Evolutionary conservation across 2,888 invertebrate genomes (phyloP), one percentile per base, ranked within the genome.

Genomic region (Drosophila lutescens): DNA sequence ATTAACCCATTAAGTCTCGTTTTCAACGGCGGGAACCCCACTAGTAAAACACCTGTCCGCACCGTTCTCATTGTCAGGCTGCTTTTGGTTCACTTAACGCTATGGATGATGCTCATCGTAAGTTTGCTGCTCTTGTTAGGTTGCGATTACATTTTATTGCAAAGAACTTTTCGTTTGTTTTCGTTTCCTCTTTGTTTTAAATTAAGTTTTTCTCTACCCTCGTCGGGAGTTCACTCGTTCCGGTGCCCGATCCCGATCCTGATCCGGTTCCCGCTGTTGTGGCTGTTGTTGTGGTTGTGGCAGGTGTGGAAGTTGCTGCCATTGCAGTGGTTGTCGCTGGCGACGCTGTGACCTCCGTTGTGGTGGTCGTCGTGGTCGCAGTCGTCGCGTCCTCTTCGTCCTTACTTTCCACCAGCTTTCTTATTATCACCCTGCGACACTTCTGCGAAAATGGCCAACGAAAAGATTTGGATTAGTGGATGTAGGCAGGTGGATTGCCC

Each of bases 201-300:
- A 80, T 85, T 65, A 79, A 61, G 75, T 85, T 78, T 63, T 83
- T 89, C 58, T 80, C 77, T 53, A 72, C 70, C 70, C 58, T 74
- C 69, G 76, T 54, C 26, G 68, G 76, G 76, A 79, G 75, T 57
- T 80, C 79, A 73, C 76, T 60, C 74, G 78, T 51, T 76, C 63
- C 60, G 72, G 76, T 53, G 74, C 66, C 77, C 74, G 79, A 76
- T 77, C 78, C 74, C 79, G 77, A 62, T 74, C 72, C 68, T 69
- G 77, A 62, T 74, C 72, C 68, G 68, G 71, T 59, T 62, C 69
- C 15, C 70, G 79, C 57, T 70, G 79, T 74, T 40, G 30, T 26
- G n/a, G 20, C 40, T 53, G 57, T 54, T 23, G 57, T 26, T 53
- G 53, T 36, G 23, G 57, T 17, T 54, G 54, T 36, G 23, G 34